Percentiles rank a stretch among this genome's conserved stretches.
These are phyloP conservation scores for Sycophila texana DNA, from an alignment of 2,888 invertebrate genomes.

Conservation along the genomic window DNA sequence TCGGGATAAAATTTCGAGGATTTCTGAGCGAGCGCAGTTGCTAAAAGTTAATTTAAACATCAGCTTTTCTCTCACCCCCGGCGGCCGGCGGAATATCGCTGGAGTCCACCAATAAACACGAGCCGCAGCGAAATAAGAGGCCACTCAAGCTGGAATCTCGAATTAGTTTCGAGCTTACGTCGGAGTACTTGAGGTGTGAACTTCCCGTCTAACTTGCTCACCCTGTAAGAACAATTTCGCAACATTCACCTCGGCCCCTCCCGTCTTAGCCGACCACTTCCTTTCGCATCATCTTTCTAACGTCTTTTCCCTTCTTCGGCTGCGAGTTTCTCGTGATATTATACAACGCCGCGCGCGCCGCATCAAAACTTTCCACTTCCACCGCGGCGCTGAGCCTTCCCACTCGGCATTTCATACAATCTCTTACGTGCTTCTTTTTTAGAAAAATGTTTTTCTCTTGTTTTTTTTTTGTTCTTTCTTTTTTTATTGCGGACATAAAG, in stretches of 20 bases:
- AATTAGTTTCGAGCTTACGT: conserved; percentile 69
- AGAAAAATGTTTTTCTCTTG: not conserved
- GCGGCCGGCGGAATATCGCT: conserved; percentile 53
- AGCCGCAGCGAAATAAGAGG: conserved; percentile 67
- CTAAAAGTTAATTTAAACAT: conserved; percentile 60
- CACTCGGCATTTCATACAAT: no score
- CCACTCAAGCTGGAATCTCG: conserved; percentile 68
- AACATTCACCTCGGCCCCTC: conserved; percentile 62
- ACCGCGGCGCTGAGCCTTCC: no score
- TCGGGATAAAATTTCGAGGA: conserved; percentile 3
- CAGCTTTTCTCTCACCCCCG: conserved; percentile 34
- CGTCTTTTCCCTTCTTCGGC: conserved; percentile 50
- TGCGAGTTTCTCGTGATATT: conserved; percentile 39
- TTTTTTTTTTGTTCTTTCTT: not conserved
- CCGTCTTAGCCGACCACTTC: conserved; percentile 56
- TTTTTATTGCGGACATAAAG: not conserved
- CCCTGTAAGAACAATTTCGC: conserved; percentile 69
- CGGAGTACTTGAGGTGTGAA: conserved; percentile 70
- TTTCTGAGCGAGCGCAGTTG: conserved; percentile 21
- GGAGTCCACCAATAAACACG: conserved; percentile 65
- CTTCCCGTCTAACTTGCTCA: conserved; percentile 69
- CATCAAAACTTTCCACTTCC: conserved; percentile 42
- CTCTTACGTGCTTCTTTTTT: no score
- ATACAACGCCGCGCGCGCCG: not conserved
- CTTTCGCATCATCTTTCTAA: conserved; percentile 55